Percentiles rank a stretch among this genome's conserved stretches.
Conservation (phyloP, 2,113 vertebrate genomes). For the human (Homo sapiens) region GRCh38 chr19:37125001-37125500, state of each 20-base stretch:
- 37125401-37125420: not conserved
- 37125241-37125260: not conserved
- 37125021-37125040: too few species aligned
- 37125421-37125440: not conserved
- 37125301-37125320: not conserved
- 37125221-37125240: not conserved
- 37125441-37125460: not conserved
- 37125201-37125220: not conserved
- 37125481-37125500: not conserved
- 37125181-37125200: not conserved
- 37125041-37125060: too few species aligned
- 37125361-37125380: not conserved
- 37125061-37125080: too few species aligned
- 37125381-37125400: not conserved
- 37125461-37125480: not conserved
- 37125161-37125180: not conserved
- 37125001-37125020: too few species aligned
- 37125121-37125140: accelerated
- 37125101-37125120: too few species aligned
- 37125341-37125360: not conserved
- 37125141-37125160: too few species aligned
- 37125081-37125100: too few species aligned
- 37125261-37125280: not conserved
- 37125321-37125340: not conserved
- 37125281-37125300: not conserved